Evolutionary conservation across 2,113 vertebrate species (phyloP).

Genomic region (Rhabdornis inornatus): DNA sequence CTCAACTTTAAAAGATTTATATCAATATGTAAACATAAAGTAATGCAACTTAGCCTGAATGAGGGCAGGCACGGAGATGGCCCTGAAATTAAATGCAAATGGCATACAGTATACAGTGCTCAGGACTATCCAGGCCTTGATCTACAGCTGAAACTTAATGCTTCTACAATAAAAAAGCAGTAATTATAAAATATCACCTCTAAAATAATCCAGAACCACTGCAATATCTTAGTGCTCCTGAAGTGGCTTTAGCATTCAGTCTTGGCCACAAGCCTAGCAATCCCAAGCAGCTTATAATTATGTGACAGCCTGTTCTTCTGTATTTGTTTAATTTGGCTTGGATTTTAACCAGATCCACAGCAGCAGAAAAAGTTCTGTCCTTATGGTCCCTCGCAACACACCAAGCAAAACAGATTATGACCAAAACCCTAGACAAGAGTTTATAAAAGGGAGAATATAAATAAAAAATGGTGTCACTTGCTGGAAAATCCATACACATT

Average conservation of each 20-base stretch:
- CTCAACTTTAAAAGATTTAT: neutral
- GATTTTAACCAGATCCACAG: slow-evolving; percentile 22
- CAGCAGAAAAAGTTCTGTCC: neutral
- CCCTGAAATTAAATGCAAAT: neutral
- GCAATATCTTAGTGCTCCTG: neutral
- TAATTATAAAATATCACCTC: neutral
- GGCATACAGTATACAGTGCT: neutral
- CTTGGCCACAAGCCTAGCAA: neutral
- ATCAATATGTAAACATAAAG: neutral
- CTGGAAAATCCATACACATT: neutral
- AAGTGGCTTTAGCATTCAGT: neutral
- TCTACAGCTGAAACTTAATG: neutral
- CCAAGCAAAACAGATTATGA: neutral
- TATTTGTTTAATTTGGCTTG: slow-evolving; percentile 24
- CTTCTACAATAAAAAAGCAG: neutral
- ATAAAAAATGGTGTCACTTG: neutral
- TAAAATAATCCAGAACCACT: neutral
- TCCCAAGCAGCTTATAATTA: neutral
- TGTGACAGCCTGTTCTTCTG: neutral
- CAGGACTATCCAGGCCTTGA: neutral
- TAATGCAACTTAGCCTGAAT: neutral
- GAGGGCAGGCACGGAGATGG: neutral
- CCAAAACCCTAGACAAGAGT: neutral
- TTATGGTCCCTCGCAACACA: neutral
- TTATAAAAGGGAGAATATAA: neutral